A percentile compares a stretch with the other conserved stretches of the same genome.
These are phyloP conservation scores for Crax fasciolata DNA, from an alignment of 2,797 vertebrate species.

Conservation along the genomic window DNA sequence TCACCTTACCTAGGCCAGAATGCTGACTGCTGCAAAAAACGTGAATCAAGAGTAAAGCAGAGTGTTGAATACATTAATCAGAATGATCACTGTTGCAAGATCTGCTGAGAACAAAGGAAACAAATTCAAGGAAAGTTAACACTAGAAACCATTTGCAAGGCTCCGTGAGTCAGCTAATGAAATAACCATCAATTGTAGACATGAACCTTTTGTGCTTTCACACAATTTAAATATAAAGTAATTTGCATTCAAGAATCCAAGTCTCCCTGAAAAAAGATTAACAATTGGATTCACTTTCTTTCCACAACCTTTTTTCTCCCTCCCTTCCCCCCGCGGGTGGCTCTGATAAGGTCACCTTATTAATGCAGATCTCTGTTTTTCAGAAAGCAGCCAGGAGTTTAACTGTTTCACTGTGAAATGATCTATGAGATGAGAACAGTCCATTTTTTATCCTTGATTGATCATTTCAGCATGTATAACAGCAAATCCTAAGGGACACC, in stretches of 20 bases:
- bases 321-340: constrained; percentile 49
- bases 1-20: constrained; percentile 36
- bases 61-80: constrained; percentile 34
- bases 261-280: constrained; percentile 65
- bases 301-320: constrained; percentile 49
- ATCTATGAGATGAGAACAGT: constrained; percentile 76
- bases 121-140: constrained; percentile 67
- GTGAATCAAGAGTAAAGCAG: constrained; percentile 34
- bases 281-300: constrained; percentile 71
- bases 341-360: constrained; percentile 79
- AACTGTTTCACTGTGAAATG: constrained; percentile 78
- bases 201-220: constrained; percentile 61
- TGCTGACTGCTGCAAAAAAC: constrained; percentile 49
- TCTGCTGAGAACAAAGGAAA: constrained; percentile 74
- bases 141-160: constrained; percentile 57
- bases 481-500: constrained; percentile 67
- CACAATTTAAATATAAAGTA: constrained; percentile 68
- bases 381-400: constrained; percentile 75
- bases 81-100: constrained; percentile 37
- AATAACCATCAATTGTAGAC: constrained; percentile 65
- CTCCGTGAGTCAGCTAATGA: constrained; percentile 64
- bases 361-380: constrained; percentile 78
- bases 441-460: constrained; percentile 76
- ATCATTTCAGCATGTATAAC: constrained; percentile 75
- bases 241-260: constrained; percentile 69